phyloP scores from a whole-genome alignment of 2,797 vertebrate genomes.

The Pipistrellus pipistrellus region DNA sequence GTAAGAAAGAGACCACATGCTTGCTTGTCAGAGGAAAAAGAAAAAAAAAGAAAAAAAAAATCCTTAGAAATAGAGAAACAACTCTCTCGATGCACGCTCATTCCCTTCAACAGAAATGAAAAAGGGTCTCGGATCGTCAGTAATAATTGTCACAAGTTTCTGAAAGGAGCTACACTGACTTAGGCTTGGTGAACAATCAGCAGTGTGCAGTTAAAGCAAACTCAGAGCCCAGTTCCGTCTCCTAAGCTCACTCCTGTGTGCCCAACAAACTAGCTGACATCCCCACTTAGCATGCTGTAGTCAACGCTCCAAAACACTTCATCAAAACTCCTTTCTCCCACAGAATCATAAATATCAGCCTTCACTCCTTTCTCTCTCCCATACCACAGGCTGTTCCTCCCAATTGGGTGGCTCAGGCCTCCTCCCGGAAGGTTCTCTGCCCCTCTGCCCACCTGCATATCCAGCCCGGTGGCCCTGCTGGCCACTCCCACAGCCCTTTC shows the following conservation, averaged over 20 bases:
- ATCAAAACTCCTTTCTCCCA: background rate
- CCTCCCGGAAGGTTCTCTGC: background rate
- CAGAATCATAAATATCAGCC: fast-evolving
- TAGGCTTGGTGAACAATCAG: no score
- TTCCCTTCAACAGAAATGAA: background rate
- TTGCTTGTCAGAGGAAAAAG: background rate
- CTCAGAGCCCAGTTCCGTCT: background rate
- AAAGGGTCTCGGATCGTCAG: background rate
- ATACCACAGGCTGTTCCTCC: background rate
- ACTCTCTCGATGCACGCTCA: background rate
- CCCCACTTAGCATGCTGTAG: fast-evolving
- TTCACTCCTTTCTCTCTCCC: background rate
- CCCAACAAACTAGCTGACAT: background rate
- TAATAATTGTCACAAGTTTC: background rate
- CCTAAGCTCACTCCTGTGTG: background rate
- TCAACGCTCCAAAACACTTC: background rate
- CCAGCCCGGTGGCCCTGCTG: background rate
- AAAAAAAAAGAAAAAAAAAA: conserved; percentile 9
- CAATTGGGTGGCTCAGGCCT: background rate
- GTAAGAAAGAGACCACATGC: background rate
- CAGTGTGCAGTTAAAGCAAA: background rate
- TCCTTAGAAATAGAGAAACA: background rate
- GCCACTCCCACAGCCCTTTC: background rate
- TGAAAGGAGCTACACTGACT: background rate
- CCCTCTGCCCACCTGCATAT: background rate